A percentile compares a stretch with the other conserved stretches of the same genome.
Conservation (phyloP, 1,140 invertebrate species). For the Bacillus rossius region DNA sequence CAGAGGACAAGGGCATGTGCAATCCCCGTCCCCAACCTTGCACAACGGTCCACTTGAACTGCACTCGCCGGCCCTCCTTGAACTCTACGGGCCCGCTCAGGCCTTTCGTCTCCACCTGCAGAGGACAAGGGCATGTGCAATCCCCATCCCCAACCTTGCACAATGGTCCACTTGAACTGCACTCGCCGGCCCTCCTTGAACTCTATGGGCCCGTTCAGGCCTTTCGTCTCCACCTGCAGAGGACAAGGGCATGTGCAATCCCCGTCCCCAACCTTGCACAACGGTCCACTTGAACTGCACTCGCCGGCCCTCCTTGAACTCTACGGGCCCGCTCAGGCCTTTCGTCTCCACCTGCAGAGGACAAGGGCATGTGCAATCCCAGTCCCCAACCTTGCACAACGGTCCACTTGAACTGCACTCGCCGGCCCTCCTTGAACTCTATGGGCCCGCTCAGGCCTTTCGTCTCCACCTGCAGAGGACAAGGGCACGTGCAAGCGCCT, state of each 20-base stretch:
- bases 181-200: slow-evolving; percentile 71
- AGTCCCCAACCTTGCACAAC: too few species aligned
- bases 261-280: too few species aligned
- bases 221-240: slow-evolving; percentile 64
- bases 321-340: slow-evolving; percentile 69
- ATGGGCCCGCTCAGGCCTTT: slow-evolving; percentile 71
- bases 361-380: too few species aligned
- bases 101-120: slow-evolving; percentile 67
- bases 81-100: slow-evolving; percentile 72
- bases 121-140: too few species aligned
- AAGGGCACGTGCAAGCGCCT: too few species aligned
- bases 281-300: slow-evolving; percentile 67
- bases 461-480: slow-evolving; percentile 62
- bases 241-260: too few species aligned
- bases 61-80: slow-evolving; percentile 65
- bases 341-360: slow-evolving; percentile 63
- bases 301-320: slow-evolving; percentile 70
- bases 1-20: too few species aligned
- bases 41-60: too few species aligned
- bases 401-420: slow-evolving; percentile 67
- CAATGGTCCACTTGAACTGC: slow-evolving; percentile 66
- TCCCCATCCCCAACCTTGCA: too few species aligned
- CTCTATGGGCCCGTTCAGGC: slow-evolving; percentile 68
- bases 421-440: slow-evolving; percentile 68
- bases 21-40: too few species aligned